These are phyloP conservation scores for Sternarchorhynchus goeldii DNA, from an alignment of 2,797 vertebrate species.

Conservation along the genomic window DNA sequence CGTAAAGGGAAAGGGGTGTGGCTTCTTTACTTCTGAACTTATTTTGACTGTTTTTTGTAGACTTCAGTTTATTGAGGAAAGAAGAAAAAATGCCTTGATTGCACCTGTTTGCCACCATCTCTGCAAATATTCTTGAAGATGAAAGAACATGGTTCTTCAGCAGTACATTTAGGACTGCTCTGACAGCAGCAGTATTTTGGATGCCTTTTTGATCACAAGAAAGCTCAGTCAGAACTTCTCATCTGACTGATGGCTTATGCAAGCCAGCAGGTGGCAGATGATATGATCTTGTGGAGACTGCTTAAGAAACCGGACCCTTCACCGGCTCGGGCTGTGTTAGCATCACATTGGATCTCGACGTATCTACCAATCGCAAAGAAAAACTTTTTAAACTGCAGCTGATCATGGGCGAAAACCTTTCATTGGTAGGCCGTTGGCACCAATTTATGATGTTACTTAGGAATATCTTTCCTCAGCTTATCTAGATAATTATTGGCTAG, in stretches of 20 bases:
- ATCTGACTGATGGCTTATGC: conserved; percentile 25
- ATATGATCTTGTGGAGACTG: conserved; percentile 33
- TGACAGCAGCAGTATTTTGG: neutral
- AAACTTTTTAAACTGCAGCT: neutral
- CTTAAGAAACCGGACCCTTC: conserved; percentile 35
- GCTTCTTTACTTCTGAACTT: neutral
- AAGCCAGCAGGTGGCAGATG: conserved; percentile 43
- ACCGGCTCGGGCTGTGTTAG: neutral
- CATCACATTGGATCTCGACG: neutral
- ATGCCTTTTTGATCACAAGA: neutral
- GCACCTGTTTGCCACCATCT: neutral
- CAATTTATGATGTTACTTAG: neutral
- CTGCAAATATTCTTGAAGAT: neutral
- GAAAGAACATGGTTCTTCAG: neutral
- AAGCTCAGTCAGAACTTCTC: conserved; percentile 18
- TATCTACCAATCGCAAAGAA: neutral
- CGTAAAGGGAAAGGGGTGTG: too few relatives aligned
- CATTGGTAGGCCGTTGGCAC: neutral
- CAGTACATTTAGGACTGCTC: neutral
- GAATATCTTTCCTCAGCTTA: neutral
- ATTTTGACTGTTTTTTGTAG: too few relatives aligned
- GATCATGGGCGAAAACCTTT: neutral
- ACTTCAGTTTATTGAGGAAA: neutral
- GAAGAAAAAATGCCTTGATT: neutral
- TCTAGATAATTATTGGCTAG: neutral